These are phyloP conservation scores for Melieria crassipennis DNA, from an alignment of 2,888 invertebrate genomes.

Conservation along the genomic window DNA sequence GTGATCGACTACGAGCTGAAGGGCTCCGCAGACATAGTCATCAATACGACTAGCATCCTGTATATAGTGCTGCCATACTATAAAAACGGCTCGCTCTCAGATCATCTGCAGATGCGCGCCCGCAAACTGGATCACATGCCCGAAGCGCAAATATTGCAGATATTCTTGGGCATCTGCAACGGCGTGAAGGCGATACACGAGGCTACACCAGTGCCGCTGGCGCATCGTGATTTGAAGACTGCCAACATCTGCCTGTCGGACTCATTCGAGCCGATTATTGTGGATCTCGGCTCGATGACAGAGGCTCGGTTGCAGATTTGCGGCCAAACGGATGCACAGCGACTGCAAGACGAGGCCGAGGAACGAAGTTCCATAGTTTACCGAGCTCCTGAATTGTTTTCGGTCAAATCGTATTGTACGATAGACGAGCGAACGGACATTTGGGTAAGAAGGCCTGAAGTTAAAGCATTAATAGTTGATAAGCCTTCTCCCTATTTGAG, in stretches of 20 bases:
- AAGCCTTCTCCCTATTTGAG: not conserved
- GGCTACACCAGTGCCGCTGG: conserved; percentile 76
- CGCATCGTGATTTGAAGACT: conserved; percentile 87
- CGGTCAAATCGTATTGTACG: conserved; percentile 81
- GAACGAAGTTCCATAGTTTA: conserved; percentile 90
- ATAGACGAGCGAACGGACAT: conserved; percentile 88
- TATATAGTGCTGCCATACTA: conserved; percentile 81
- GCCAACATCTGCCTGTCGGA: conserved; percentile 83
- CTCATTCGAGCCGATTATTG: conserved; percentile 77
- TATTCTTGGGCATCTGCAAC: conserved; percentile 79
- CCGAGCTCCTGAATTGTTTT: conserved; percentile 87
- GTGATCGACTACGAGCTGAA: conserved; percentile 75
- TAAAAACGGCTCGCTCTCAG: conserved; percentile 79
- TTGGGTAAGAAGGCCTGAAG: conserved; percentile 68
- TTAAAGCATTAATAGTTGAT: no score
- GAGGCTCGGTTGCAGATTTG: conserved; percentile 73
- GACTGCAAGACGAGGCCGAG: conserved; percentile 81
- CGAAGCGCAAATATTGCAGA: conserved; percentile 73
- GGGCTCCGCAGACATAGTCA: conserved; percentile 74
- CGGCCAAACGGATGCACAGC: conserved; percentile 75
- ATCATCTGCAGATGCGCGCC: conserved; percentile 73
- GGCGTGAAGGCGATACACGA: conserved; percentile 80
- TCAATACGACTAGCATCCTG: conserved; percentile 77
- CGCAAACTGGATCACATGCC: conserved; percentile 71
- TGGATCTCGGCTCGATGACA: conserved; percentile 82